Conservation (phyloP, 2,888 invertebrate genomes). For the Caenorhabditis auriculariae region DNA sequence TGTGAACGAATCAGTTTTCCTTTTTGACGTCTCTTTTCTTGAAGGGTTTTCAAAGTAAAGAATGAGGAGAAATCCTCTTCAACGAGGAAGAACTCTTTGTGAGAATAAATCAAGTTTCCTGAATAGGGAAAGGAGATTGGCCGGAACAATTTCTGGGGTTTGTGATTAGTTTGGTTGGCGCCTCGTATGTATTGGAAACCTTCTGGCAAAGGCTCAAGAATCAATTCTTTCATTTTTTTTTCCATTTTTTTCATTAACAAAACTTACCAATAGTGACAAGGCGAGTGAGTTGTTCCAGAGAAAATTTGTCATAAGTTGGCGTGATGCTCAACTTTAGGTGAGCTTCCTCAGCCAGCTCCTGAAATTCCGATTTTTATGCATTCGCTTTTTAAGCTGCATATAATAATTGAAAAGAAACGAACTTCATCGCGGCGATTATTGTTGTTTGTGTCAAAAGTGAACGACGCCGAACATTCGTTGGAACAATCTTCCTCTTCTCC, state of each 20-base stretch:
- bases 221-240: no score
- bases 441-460: slow-evolving; percentile 49
- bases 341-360: slow-evolving; percentile 33
- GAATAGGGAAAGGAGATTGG: no score
- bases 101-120: no score
- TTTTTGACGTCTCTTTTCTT: no score
- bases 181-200: no score
- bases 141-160: no score
- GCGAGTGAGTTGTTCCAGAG: slow-evolving; percentile 26
- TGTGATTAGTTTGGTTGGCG: no score
- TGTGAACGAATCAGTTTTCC: no score
- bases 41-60: no score
- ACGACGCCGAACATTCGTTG: slow-evolving; percentile 44
- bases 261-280: slow-evolving; percentile 40
- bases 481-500: slow-evolving; percentile 38
- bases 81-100: no score
- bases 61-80: no score
- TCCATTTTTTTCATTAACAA: background rate
- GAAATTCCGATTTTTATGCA: background rate
- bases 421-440: slow-evolving; percentile 31
- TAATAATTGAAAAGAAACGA: background rate
- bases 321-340: slow-evolving; percentile 33
- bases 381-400: background rate
- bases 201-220: no score
- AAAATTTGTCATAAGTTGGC: slow-evolving; percentile 28